These are phyloP conservation scores for Regulus satrapa DNA, from an alignment of 2,113 vertebrate genomes.

Conservation along the genomic window DNA sequence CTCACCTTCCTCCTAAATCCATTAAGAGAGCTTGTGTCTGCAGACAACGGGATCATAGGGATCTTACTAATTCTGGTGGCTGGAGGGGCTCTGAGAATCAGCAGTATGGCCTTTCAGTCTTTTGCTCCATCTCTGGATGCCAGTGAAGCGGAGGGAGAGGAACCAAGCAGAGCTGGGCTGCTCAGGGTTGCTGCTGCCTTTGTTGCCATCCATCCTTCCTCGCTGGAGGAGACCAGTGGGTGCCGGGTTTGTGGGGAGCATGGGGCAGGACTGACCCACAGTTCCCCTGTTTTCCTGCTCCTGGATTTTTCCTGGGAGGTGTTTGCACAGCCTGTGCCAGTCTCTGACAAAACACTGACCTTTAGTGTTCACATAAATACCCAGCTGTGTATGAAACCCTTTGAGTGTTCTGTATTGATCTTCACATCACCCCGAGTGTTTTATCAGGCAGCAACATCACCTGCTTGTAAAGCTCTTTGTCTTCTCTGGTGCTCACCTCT, in stretches of 20 bases:
- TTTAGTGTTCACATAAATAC: background rate
- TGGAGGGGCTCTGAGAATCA: background rate
- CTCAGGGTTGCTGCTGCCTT: background rate
- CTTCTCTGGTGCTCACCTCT: background rate
- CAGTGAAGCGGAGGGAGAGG: background rate
- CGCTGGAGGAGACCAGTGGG: accelerated
- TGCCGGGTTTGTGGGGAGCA: background rate
- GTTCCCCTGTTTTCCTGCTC: background rate
- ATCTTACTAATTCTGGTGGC: background rate
- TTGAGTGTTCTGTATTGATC: background rate
- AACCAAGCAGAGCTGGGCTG: accelerated
- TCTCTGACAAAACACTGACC: background rate
- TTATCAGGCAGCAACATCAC: background rate
- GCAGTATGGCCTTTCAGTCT: background rate
- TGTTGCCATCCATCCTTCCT: background rate
- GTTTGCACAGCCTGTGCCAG: background rate
- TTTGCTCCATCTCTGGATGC: background rate
- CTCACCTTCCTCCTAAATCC: background rate
- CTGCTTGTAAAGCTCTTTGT: background rate
- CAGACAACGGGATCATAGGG: background rate
- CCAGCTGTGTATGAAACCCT: background rate
- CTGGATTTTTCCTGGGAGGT: background rate
- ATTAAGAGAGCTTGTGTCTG: background rate
- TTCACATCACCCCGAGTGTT: background rate
- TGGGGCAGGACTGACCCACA: background rate